These are phyloP conservation scores for Sinelater perroti DNA, from an alignment of 2,888 invertebrate species.

Conservation along the genomic window DNA sequence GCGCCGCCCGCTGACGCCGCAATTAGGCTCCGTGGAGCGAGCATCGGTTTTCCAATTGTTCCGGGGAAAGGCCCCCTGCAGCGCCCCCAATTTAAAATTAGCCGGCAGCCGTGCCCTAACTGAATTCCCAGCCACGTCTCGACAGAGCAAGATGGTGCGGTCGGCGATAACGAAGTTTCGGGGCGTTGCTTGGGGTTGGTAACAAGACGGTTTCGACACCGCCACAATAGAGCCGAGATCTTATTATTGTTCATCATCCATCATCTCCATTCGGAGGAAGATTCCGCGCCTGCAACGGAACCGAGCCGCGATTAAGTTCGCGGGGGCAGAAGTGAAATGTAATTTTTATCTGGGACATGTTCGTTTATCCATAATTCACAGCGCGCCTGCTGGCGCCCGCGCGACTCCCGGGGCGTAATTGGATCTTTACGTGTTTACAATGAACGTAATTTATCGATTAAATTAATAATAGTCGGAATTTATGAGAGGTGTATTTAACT, in stretches of 20 bases:
- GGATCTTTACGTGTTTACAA: conserved; percentile 31
- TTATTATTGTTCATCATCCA: conserved; percentile 30
- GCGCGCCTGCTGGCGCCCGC: conserved; percentile 8
- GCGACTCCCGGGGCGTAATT: conserved; percentile 17
- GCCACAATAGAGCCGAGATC: conserved; percentile 19
- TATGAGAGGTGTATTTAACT: conserved; percentile 29
- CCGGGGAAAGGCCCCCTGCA: conserved; percentile 13
- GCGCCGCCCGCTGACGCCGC: background rate
- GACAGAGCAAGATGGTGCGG: conserved; percentile 35
- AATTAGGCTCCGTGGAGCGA: conserved; percentile 10
- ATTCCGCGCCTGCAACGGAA: conserved; percentile 23
- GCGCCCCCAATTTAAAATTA: conserved; percentile 27
- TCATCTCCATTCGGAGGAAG: conserved; percentile 28
- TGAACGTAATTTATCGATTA: conserved; percentile 29
- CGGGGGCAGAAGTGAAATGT: conserved; percentile 35
- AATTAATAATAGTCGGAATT: conserved; percentile 28
- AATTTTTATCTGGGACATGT: conserved; percentile 35
- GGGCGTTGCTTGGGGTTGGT: conserved; percentile 33
- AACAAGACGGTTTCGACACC: conserved; percentile 31
- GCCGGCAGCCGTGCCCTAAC: conserved; percentile 31
- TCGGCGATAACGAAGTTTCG: conserved; percentile 39
- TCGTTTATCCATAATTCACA: conserved; percentile 29
- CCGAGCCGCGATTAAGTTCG: conserved; percentile 13
- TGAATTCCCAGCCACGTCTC: conserved; percentile 36
- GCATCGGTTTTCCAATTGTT: conserved; percentile 22